These are phyloP conservation scores for Cephonodes hylas DNA, from an alignment of 2,888 invertebrate genomes.

Conservation along the genomic window DNA sequence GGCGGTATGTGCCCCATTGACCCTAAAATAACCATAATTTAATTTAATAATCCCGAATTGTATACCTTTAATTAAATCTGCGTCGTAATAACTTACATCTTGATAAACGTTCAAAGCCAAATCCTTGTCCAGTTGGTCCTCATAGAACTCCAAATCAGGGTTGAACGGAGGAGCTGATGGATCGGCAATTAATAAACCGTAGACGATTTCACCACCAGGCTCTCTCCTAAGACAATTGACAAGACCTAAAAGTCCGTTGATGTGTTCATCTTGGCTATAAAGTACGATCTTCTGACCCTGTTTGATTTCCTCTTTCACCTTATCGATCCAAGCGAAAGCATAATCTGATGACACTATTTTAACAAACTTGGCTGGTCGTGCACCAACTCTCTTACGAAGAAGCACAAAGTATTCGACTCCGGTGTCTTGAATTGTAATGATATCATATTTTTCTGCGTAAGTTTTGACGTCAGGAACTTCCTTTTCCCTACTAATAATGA, in stretches of 20 bases:
- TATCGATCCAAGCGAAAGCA: conserved; percentile 77
- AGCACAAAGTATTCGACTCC: conserved; percentile 78
- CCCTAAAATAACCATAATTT: conserved; percentile 50
- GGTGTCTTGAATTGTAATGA: conserved; percentile 72
- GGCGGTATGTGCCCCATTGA: conserved; percentile 92
- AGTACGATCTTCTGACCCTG: conserved; percentile 81
- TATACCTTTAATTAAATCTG: background rate
- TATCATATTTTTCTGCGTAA: conserved; percentile 66
- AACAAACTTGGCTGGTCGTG: conserved; percentile 71
- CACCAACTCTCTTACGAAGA: conserved; percentile 71
- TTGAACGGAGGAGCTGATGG: conserved; percentile 84
- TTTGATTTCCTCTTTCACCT: conserved; percentile 65
- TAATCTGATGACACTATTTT: conserved; percentile 62
- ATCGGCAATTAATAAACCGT: conserved; percentile 84
- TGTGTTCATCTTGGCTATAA: conserved; percentile 83
- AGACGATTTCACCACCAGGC: conserved; percentile 84
- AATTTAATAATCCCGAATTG: background rate
- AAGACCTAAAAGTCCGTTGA: conserved; percentile 92
- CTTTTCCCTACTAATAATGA: conserved; percentile 82
- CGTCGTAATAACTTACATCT: conserved; percentile 61
- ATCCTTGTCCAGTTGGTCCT: conserved; percentile 85
- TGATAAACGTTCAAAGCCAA: conserved; percentile 89
- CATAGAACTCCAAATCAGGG: conserved; percentile 83
- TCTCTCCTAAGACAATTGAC: conserved; percentile 93
- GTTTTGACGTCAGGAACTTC: conserved; percentile 67